Evolutionary conservation across 2,888 invertebrate genomes (phyloP).

Genomic region (Agrotis segetum): DNA sequence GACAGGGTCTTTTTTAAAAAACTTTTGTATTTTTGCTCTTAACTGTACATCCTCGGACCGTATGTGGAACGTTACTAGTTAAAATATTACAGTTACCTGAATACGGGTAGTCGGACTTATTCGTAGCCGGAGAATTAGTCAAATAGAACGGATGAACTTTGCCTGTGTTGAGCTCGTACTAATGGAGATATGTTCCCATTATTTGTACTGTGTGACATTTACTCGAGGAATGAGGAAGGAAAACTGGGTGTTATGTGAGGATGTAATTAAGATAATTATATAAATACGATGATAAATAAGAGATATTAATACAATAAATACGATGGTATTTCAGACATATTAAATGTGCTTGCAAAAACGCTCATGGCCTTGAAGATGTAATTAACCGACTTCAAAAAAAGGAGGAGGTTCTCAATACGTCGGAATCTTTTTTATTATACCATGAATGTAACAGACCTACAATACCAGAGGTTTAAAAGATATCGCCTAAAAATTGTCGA

Average conservation of each 20-base stretch:
- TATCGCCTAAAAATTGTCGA: too few species aligned
- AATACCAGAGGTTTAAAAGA: too few species aligned
- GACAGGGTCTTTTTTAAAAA: too few species aligned
- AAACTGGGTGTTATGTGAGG: neutral
- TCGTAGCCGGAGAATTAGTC: slow-evolving; percentile 69
- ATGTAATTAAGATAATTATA: neutral
- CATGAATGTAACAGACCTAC: too few species aligned
- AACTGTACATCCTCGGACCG: too few species aligned
- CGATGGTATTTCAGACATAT: neutral
- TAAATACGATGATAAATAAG: neutral
- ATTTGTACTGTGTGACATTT: neutral
- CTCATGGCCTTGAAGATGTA: neutral
- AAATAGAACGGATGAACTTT: slow-evolving; percentile 71
- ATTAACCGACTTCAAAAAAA: too few species aligned
- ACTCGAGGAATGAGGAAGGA: neutral
- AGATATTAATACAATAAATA: neutral
- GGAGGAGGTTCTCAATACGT: too few species aligned
- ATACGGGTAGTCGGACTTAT: slow-evolving; percentile 46
- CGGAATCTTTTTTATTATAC: too few species aligned
- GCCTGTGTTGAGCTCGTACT: slow-evolving; percentile 55
- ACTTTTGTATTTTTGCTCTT: too few species aligned
- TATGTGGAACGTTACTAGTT: slow-evolving; percentile 16
- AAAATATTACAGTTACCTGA: slow-evolving; percentile 60
- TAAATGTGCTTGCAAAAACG: neutral
- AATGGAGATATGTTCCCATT: slow-evolving; percentile 14